These are phyloP conservation scores for Calosoma granatense DNA, from an alignment of 1,140 invertebrate genomes.

Conservation along the genomic window DNA sequence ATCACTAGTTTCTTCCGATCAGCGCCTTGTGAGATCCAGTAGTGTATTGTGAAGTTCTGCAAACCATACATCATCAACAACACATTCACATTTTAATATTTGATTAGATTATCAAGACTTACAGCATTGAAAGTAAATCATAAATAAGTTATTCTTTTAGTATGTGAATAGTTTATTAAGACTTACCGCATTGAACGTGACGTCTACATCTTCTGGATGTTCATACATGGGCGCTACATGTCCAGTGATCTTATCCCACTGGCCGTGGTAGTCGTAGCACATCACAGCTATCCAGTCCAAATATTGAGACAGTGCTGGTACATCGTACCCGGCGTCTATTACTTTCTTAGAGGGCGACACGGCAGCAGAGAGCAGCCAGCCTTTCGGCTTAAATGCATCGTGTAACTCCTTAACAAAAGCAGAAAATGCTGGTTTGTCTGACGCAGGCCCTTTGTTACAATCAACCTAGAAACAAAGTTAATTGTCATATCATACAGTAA, in stretches of 20 bases:
- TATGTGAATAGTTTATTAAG: neutral
- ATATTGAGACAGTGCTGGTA: slow-evolving; percentile 54
- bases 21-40: slow-evolving; percentile 70
- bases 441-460: slow-evolving; percentile 43
- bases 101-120: no score
- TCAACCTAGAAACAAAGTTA: slow-evolving; percentile 35
- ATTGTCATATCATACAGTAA: neutral
- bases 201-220: slow-evolving; percentile 58
- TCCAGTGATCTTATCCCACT: slow-evolving; percentile 84
- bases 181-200: slow-evolving; percentile 64
- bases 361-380: slow-evolving; percentile 42
- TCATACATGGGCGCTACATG: slow-evolving; percentile 75
- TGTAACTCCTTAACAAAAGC: slow-evolving; percentile 43
- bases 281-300: slow-evolving; percentile 84
- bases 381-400: slow-evolving; percentile 41
- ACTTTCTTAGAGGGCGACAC: slow-evolving; percentile 47
- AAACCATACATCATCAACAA: no score
- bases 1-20: slow-evolving; percentile 63
- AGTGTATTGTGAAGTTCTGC: slow-evolving; percentile 72
- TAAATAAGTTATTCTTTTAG: neutral
- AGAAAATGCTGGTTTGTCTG: slow-evolving; percentile 45
- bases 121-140: neutral
- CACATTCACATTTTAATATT: no score
- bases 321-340: slow-evolving; percentile 56
- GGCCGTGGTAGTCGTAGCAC: slow-evolving; percentile 84